phyloP scores from a whole-genome alignment of 2,888 invertebrate species.

The Eueremaeus valkanovi region DNA sequence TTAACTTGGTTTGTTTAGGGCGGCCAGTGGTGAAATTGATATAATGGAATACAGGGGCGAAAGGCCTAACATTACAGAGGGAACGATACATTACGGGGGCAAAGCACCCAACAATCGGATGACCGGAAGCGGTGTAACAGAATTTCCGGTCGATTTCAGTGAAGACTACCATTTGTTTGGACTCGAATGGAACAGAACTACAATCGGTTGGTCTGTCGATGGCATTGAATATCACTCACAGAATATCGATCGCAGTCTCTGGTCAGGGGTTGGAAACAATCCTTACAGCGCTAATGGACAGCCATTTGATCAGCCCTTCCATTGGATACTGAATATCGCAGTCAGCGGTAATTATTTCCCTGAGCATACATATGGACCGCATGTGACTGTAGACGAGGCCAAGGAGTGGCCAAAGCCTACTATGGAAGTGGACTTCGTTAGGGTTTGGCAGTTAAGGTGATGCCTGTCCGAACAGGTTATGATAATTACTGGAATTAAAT shows the following conservation, averaged over 20 bases:
- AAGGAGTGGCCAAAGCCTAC: constrained; percentile 5
- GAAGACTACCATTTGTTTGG: constrained; percentile 63
- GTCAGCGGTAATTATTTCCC: constrained; percentile 64
- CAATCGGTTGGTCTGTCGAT: constrained; percentile 48
- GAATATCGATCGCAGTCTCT: background rate
- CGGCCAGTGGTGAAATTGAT: constrained; percentile 61
- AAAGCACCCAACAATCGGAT: constrained; percentile 59
- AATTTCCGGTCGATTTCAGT: constrained; percentile 52
- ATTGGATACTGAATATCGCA: constrained; percentile 69
- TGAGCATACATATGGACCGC: background rate
- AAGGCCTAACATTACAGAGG: constrained; percentile 50
- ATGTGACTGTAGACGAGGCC: constrained; percentile 29
- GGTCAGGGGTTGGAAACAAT: background rate
- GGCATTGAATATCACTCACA: constrained; percentile 44
- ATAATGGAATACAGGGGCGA: constrained; percentile 69
- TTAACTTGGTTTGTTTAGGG: too few species aligned
- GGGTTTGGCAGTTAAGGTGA: too few species aligned
- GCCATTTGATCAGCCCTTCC: constrained; percentile 60
- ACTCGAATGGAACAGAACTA: constrained; percentile 65
- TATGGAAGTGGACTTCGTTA: constrained; percentile 31
- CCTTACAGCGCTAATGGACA: constrained; percentile 49
- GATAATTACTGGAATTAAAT: too few species aligned
- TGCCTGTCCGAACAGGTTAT: too few species aligned
- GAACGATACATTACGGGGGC: constrained; percentile 66
- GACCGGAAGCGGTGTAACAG: constrained; percentile 54